Conservation (phyloP, 2,888 invertebrate species). For the Sicus ferrugineus region DNA sequence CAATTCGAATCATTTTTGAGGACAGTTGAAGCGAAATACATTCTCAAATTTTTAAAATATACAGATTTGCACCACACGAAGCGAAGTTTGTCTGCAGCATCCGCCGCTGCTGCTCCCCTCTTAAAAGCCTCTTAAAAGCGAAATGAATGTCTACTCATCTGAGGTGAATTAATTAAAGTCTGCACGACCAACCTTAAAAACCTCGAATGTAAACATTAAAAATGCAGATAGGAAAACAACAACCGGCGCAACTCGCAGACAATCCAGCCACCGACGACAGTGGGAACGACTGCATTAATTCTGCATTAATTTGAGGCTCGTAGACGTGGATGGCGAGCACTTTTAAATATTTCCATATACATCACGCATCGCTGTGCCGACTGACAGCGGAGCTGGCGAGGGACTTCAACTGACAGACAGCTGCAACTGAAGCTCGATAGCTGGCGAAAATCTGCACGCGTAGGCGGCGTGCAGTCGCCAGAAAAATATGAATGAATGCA, state of each 20-base stretch:
- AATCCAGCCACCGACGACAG: too few relatives aligned
- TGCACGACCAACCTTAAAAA: too few relatives aligned
- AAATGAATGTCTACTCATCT: too few relatives aligned
- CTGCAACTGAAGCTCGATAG: not conserved
- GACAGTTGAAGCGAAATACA: not conserved
- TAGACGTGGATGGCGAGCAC: not conserved
- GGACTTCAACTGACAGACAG: not conserved
- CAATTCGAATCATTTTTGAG: too few relatives aligned
- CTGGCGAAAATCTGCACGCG: not conserved
- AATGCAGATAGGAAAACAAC: too few relatives aligned
- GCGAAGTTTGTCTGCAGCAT: too few relatives aligned
- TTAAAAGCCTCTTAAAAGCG: too few relatives aligned
- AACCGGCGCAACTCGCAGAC: too few relatives aligned
- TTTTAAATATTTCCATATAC: conserved; percentile 1
- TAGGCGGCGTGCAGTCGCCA: conserved; percentile 12
- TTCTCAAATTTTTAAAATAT: not conserved
- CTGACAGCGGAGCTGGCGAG: not conserved
- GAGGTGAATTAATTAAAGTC: not conserved
- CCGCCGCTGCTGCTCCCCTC: too few relatives aligned
- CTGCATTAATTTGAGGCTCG: not conserved
- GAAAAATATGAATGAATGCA: not conserved
- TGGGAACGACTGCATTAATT: not conserved
- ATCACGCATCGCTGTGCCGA: not conserved
- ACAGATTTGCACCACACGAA: too few relatives aligned
- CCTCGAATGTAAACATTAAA: too few relatives aligned